Evolutionary conservation across 1,140 invertebrate genomes (phyloP).

Genomic region (Rhagoletis zephyria): DNA sequence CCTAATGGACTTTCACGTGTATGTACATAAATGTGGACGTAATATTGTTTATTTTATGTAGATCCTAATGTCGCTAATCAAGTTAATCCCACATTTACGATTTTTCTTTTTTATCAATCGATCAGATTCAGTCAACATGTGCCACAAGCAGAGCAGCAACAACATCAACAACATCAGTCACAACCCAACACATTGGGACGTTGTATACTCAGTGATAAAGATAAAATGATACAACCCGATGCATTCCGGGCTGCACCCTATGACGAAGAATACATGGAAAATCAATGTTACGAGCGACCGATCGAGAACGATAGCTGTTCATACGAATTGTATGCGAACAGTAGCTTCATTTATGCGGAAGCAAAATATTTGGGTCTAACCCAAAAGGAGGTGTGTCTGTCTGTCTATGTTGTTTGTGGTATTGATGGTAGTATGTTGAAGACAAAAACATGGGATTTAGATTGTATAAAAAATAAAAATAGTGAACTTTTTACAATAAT

Average conservation of each 20-base stretch:
- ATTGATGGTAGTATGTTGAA: no score
- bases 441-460: background rate
- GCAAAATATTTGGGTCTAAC: constrained; percentile 69
- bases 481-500: background rate
- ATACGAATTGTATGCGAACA: constrained; percentile 71
- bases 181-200: constrained; percentile 72
- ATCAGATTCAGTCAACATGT: constrained; percentile 53
- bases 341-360: constrained; percentile 71
- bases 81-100: background rate
- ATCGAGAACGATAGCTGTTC: constrained; percentile 69
- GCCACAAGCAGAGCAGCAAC: background rate
- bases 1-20: background rate
- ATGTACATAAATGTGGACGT: background rate
- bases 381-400: constrained; percentile 71
- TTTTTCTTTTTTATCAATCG: background rate
- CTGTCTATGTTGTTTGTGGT: background rate
- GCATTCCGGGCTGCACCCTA: constrained; percentile 78
- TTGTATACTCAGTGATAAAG: constrained; percentile 77
- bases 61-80: background rate
- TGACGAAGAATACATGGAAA: constrained; percentile 79
- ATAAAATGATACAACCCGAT: constrained; percentile 78
- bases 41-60: background rate
- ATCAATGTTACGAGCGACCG: constrained; percentile 75
- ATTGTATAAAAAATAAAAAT: background rate
- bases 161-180: constrained; percentile 41